Evolutionary conservation across 2,113 vertebrate species (phyloP).

Genomic region (Machaerirhynchus nigripectus): DNA sequence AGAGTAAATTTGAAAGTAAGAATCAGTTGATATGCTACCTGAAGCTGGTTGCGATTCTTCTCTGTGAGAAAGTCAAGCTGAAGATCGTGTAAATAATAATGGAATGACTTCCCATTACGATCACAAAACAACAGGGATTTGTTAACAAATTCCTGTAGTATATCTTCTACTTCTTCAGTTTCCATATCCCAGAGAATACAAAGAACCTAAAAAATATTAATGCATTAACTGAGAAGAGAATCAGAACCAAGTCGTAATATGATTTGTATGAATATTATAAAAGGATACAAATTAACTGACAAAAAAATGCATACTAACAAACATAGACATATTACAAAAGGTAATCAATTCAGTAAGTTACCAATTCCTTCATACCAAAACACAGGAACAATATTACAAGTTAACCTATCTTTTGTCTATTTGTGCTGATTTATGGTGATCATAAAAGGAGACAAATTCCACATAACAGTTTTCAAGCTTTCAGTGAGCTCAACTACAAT

Average conservation of each 20-base stretch:
- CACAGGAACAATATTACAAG: background rate
- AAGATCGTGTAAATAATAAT: slow-evolving; percentile 95
- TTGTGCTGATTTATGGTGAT: background rate
- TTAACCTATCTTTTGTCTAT: background rate
- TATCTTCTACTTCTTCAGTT: slow-evolving; percentile 92
- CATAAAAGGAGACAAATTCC: background rate
- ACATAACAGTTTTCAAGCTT: background rate
- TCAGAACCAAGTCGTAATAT: background rate
- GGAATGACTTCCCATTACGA: slow-evolving; percentile 83
- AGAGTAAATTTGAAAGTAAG: background rate
- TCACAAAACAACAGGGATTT: slow-evolving; percentile 93
- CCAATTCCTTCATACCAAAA: background rate
- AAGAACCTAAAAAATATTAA: slow-evolving; percentile 77
- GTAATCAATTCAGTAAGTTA: background rate
- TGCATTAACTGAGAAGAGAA: slow-evolving; percentile 1
- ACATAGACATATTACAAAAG: background rate
- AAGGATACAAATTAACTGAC: background rate
- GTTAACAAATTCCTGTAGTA: slow-evolving; percentile 92
- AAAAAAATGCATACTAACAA: background rate
- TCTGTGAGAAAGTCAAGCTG: slow-evolving; percentile 94
- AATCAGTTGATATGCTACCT: slow-evolving; percentile 64
- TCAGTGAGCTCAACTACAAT: background rate
- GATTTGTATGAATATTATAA: background rate
- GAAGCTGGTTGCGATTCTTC: slow-evolving; percentile 84
- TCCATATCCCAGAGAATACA: slow-evolving; percentile 93